phyloP scores from a whole-genome alignment of 2,113 vertebrate species.

The Vireo altiloquus region DNA sequence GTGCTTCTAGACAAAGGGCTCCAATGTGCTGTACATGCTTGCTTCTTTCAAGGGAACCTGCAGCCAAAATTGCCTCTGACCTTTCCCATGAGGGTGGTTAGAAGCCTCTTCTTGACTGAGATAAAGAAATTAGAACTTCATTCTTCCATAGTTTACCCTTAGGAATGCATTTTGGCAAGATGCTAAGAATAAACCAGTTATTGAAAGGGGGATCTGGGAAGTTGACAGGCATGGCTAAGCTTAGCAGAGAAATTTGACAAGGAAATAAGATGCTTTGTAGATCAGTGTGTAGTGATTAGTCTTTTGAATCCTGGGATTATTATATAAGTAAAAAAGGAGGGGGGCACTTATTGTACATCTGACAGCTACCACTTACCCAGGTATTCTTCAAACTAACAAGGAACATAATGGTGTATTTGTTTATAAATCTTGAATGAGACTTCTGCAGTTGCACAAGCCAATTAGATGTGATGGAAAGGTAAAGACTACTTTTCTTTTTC shows the following conservation, averaged over 20 bases:
- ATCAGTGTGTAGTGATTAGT: conserved; percentile 79
- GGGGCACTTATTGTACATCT: conserved; percentile 62
- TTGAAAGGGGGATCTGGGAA: conserved; percentile 84
- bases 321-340: conserved; percentile 73
- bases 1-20: conserved; percentile 62
- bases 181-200: conserved; percentile 78
- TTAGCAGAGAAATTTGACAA: conserved; percentile 80
- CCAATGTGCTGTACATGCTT: conserved; percentile 51
- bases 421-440: conserved; percentile 48
- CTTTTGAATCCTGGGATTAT: conserved; percentile 83
- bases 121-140: conserved; percentile 80
- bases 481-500: neutral
- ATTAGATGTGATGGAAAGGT: conserved; percentile 46
- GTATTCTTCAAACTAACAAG: conserved; percentile 71
- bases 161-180: conserved; percentile 82
- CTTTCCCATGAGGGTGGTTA: conserved; percentile 76
- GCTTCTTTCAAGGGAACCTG: conserved; percentile 60
- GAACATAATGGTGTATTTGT: conserved; percentile 71
- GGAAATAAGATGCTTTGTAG: conserved; percentile 86
- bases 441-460: conserved; percentile 21
- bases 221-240: conserved; percentile 81
- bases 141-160: conserved; percentile 78
- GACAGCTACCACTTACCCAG: conserved; percentile 68
- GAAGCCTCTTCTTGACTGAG: conserved; percentile 66
- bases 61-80: conserved; percentile 76